Evolutionary conservation across 2,888 invertebrate species (phyloP).

Genomic region (Drosophila gaucha): DNA sequence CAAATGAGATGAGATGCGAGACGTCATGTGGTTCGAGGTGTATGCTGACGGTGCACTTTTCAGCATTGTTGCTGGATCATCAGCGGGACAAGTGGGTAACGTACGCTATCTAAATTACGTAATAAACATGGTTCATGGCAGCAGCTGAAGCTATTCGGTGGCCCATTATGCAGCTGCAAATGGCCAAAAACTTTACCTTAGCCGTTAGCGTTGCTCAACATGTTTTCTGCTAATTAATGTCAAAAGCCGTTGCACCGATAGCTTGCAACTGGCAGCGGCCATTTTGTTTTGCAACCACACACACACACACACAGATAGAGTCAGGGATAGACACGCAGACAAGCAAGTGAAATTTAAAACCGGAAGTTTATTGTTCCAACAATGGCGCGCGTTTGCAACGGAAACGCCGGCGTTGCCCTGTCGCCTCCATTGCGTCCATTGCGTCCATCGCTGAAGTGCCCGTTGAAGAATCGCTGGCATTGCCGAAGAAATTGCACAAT

Average conservation of each 20-base stretch:
- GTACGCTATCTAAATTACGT: constrained; percentile 53
- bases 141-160: constrained; percentile 42
- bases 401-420: constrained; percentile 43
- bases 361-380: constrained; percentile 75
- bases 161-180: constrained; percentile 69
- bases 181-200: constrained; percentile 71
- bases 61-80: constrained; percentile 6
- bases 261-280: constrained; percentile 44
- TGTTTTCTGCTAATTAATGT: constrained; percentile 76
- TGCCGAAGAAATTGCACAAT: constrained; percentile 36
- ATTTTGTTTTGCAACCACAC: constrained; percentile 49
- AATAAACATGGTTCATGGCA: constrained; percentile 57
- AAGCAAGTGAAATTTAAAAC: constrained; percentile 71
- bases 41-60: constrained; percentile 48
- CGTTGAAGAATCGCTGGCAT: no score
- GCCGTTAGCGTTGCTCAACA: constrained; percentile 49
- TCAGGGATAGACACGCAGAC: constrained; percentile 8
- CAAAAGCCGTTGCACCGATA: constrained; percentile 61
- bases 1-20: constrained; percentile 17
- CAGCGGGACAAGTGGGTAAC: not conserved
- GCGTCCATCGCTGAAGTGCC: no score
- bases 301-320: constrained; percentile 25
- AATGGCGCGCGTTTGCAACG: constrained; percentile 63
- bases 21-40: constrained; percentile 34
- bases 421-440: constrained; percentile 11